Base-by-base conservation (phyloP, 2,888 invertebrate genomes). In the Galeruca laticollis region DNA sequence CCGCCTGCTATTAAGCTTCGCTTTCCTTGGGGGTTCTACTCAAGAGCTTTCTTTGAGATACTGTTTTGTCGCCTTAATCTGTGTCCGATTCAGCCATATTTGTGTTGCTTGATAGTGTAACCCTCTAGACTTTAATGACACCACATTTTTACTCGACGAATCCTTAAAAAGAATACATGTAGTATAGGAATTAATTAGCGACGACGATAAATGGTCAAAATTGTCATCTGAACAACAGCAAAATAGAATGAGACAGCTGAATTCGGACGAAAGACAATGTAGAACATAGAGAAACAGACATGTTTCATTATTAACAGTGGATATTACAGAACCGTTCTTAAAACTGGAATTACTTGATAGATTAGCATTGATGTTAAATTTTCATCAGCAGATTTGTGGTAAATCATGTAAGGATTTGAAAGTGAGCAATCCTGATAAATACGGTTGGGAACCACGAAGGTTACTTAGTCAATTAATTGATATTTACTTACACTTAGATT, bases 351-450 rank as follows among this genome's bases (percentile, higher is more conserved):
- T 99, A 74, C 97, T 96, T 52, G 97, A 97, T 11, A 73, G 73
- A 68, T 89, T 99, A 68, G 97, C 98, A 66, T 97, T 98, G 68
- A 99, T 99, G 99, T 89, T 99, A 76, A 98, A 99, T 87, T 98
- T 97, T 86, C 99, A 99, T 87, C 94, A 96, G 83, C 98, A 99
- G 84, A 88, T 99, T 60, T 98, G 97, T 85, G 98, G 98, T 10
- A 94, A 96, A 57, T 98, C 98, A 86, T 98, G 98, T 88, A 95
- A 96, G 86, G 93, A 93, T 84, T 88, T 97, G 72, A 96, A 96
- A 88, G 98, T 98, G 62, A 92, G 94, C 68, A 94, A 94, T 79
- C 96, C 97, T 1, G 94, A 95, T 75, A 97, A 97, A 85, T 99
- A 98, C 85, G 96, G 96, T 11, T 99, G 99, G 99, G 96, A 98